phyloP scores from a whole-genome alignment of 2,888 invertebrate species.

The Germaria angustata region DNA sequence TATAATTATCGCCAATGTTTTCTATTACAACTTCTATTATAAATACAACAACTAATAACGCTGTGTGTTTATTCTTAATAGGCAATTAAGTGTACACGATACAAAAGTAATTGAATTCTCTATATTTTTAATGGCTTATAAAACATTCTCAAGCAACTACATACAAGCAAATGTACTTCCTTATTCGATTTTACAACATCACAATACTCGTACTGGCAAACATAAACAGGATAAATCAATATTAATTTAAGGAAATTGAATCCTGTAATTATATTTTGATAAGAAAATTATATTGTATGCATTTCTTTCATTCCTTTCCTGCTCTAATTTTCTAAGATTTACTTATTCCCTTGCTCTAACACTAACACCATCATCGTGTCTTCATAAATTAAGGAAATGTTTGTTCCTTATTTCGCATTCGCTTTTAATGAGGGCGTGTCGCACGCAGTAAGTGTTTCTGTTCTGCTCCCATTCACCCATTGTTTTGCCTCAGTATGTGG shows the following conservation, averaged over 20 bases:
- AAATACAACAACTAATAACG: conserved; percentile 22
- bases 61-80: conserved; percentile 73
- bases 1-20: conserved; percentile 39
- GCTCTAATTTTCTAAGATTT: background rate
- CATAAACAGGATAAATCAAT: conserved; percentile 59
- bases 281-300: conserved; percentile 49
- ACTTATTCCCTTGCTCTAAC: background rate
- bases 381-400: background rate
- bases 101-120: conserved; percentile 78
- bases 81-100: conserved; percentile 80
- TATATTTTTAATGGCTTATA: conserved; percentile 73
- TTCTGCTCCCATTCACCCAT: background rate
- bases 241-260: conserved; percentile 65
- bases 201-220: conserved; percentile 1
- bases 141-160: conserved; percentile 25
- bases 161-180: background rate
- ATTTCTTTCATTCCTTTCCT: conserved; percentile 29
- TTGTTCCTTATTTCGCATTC: background rate
- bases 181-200: background rate
- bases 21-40: conserved; percentile 32
- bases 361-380: background rate
- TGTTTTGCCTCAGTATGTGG: background rate
- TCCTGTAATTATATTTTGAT: conserved; percentile 63
- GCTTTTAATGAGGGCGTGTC: conserved; percentile 24
- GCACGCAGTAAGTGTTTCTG: background rate